Evolutionary conservation across 2,113 vertebrate species (phyloP), one percentile per base, ranked within the genome.

Genomic region (Notiomystis cincta): DNA sequence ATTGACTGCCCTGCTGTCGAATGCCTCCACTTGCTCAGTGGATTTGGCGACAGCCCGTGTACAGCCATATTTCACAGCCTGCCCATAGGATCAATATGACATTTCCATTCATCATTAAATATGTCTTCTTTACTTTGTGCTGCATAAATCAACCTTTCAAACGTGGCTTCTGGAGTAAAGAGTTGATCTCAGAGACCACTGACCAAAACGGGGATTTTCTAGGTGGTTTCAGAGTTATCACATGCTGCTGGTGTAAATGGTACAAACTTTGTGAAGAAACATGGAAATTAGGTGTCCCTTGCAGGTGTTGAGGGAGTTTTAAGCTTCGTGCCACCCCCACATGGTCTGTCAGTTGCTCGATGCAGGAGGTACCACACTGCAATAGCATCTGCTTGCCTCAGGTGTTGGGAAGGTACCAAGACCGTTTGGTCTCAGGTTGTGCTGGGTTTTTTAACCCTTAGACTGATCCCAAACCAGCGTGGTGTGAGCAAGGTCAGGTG

Each of bases 61-160:
- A 86, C 30, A 19, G 57, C 69, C 66, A 28, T 97, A 96, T 97
- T 97, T 97, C 95, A 94, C 92, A 94, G 86, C 73, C 72, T 93
- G 90, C 88, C 95, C 94, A 89, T 86, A 71, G 87, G 94, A 97
- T 97, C 97, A 95, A 97, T 97, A 96, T 87, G 95, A 96, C 93
- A 94, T 95, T 97, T 96, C 95, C 96, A 97, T 93, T 95, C 60
- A 17, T 96, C 97, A 96, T 94, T 96, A 96, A 96, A 96, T 91
- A 90, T 87, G 95, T 96, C 97, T 70, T 94, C 95, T 92, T 96
- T 95, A 79, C 93, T 97, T 89, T 89, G 92, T 78, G 84, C 91
- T 84, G 94, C 95, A 96, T 97, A 96, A 93, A 97, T 97, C 97
- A 97, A 93, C 92, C 96, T 96, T 97, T 97, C 92, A 93, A 94